Evolutionary conservation across 2,888 invertebrate genomes (phyloP).

Genomic region (Eueremaeus valkanovi): DNA sequence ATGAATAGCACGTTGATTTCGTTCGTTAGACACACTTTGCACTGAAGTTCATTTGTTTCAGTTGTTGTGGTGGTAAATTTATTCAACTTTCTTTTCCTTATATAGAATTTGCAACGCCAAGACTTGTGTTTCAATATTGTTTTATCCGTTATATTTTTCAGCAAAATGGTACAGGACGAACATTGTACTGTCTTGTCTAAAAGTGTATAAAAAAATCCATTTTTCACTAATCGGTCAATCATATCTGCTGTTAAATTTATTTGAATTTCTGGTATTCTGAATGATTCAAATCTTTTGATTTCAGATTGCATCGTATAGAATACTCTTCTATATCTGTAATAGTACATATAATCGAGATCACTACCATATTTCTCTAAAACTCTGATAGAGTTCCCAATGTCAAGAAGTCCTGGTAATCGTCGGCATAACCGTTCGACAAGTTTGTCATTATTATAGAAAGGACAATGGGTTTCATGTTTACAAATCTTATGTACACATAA

Average conservation of each 20-base stretch:
- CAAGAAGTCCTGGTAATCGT: too few relatives aligned
- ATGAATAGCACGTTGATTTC: background rate
- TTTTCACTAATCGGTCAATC: background rate
- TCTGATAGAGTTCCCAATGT: too few relatives aligned
- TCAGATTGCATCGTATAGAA: background rate
- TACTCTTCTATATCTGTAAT: too few relatives aligned
- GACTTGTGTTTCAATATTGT: too few relatives aligned
- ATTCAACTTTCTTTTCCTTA: background rate
- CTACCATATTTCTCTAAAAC: too few relatives aligned
- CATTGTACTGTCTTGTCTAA: background rate
- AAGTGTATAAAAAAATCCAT: background rate
- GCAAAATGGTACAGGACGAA: background rate
- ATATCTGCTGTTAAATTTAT: background rate
- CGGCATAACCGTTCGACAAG: too few relatives aligned
- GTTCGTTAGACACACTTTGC: background rate
- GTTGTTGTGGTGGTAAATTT: background rate
- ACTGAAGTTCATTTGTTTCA: background rate
- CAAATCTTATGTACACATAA: too few relatives aligned
- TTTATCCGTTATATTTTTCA: too few relatives aligned
- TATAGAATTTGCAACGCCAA: too few relatives aligned
- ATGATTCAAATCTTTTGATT: background rate
- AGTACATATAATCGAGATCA: too few relatives aligned
- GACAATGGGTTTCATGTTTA: too few relatives aligned
- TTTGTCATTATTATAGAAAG: too few relatives aligned
- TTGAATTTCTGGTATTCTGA: background rate